These are phyloP conservation scores for Neomonachus schauinslandi DNA, from an alignment of 2,113 vertebrate species.

Conservation along the genomic window DNA sequence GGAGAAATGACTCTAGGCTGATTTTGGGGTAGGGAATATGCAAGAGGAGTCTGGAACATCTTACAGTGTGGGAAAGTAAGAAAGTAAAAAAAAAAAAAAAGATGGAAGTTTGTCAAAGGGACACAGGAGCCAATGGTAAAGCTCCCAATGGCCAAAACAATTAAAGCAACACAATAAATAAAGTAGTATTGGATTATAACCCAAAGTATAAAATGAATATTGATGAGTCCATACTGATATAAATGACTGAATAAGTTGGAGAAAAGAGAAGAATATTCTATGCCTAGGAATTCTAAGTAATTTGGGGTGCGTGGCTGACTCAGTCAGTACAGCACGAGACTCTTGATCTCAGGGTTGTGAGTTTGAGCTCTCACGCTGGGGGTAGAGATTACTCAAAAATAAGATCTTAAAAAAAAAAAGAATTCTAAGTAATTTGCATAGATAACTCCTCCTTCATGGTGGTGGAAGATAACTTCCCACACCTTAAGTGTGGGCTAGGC, in stretches of 20 bases:
- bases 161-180: background rate
- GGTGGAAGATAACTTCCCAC: background rate
- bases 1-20: background rate
- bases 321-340: background rate
- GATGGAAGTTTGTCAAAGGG: background rate
- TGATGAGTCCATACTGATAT: background rate
- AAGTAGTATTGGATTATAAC: background rate
- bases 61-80: background rate
- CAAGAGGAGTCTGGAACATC: background rate
- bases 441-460: background rate
- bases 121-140: background rate
- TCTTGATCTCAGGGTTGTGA: background rate
- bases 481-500: background rate
- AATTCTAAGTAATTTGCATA: background rate
- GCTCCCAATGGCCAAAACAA: background rate
- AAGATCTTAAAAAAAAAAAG: background rate
- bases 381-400: background rate
- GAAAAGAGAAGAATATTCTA: background rate
- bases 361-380: background rate
- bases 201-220: constrained; percentile 28
- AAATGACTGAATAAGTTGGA: background rate
- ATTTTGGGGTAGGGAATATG: background rate
- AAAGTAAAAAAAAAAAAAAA: background rate
- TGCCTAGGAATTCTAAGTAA: background rate
- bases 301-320: background rate